A percentile compares a stretch with the other conserved stretches of the same genome.
Evolutionary conservation across 2,113 vertebrate genomes (phyloP).

Genomic region (Gracilinanus agilis): DNA sequence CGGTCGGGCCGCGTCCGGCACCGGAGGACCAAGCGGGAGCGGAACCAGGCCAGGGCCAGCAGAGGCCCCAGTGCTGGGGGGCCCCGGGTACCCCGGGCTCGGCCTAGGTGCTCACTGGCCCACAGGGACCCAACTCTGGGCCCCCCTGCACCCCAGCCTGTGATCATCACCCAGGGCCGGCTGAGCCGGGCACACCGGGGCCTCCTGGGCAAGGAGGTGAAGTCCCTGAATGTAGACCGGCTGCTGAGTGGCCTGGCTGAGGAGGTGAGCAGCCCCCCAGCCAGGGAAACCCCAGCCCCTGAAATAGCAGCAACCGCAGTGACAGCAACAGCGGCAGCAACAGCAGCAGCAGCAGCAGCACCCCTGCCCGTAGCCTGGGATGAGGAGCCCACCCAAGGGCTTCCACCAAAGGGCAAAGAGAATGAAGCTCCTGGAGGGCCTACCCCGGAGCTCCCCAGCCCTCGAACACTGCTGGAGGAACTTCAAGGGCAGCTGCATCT

Average conservation of each 20-base stretch:
- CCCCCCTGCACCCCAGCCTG: slow-evolving; percentile 44
- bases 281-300: slow-evolving; percentile 31
- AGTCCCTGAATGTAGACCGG: slow-evolving; percentile 83
- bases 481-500: slow-evolving; percentile 81
- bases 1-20: slow-evolving; percentile 60
- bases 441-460: neutral
- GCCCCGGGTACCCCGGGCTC: neutral
- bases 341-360: slow-evolving; percentile 16
- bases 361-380: neutral
- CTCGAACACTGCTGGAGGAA: slow-evolving; percentile 76
- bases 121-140: slow-evolving; percentile 10
- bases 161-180: slow-evolving; percentile 77
- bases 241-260: slow-evolving; percentile 68
- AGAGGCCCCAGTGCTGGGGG: slow-evolving; percentile 3
- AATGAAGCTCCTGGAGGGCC: slow-evolving; percentile 60
- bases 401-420: slow-evolving; percentile 57
- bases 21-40: slow-evolving; percentile 70
- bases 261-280: slow-evolving; percentile 33
- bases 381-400: neutral
- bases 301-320: slow-evolving; percentile 13
- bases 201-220: slow-evolving; percentile 91
- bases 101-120: neutral
- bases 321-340: neutral
- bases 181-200: slow-evolving; percentile 75
- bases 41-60: slow-evolving; percentile 61